These are phyloP conservation scores for Plebejus melissa DNA, from an alignment of 2,888 invertebrate species.

Conservation along the genomic window DNA sequence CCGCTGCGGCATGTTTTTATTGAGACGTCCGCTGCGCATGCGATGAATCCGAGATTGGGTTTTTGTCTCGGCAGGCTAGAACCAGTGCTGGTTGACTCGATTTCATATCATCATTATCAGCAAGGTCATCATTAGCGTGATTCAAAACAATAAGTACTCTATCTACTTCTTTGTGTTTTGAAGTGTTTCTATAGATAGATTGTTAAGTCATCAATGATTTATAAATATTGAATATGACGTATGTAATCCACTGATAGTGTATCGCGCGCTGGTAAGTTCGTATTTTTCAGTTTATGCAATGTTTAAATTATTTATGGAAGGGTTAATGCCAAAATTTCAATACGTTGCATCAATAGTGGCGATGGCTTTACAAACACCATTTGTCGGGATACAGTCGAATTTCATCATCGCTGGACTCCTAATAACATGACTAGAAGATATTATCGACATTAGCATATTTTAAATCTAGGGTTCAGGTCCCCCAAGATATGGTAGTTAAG, in stretches of 20 bases:
- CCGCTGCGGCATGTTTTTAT: not conserved
- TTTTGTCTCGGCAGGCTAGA: constrained; percentile 2
- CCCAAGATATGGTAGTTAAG: too few species aligned
- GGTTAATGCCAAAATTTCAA: not conserved
- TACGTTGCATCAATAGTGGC: not conserved
- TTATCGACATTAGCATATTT: too few species aligned
- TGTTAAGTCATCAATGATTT: not conserved
- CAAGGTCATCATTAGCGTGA: not conserved
- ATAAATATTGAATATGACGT: not conserved
- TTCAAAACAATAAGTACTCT: not conserved
- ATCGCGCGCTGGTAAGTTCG: not conserved
- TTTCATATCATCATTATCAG: constrained; percentile 11
- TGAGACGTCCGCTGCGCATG: constrained; percentile 22
- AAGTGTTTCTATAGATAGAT: constrained; percentile 3
- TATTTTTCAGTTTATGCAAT: not conserved
- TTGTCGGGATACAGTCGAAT: too few species aligned
- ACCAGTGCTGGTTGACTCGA: not conserved
- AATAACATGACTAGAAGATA: not conserved
- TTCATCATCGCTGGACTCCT: not conserved
- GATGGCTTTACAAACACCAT: not conserved
- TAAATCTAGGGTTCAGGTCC: too few species aligned
- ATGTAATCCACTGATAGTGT: not conserved
- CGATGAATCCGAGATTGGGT: constrained; percentile 20
- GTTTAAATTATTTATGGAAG: not conserved
- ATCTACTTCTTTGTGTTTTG: not conserved